These are phyloP conservation scores for Eustalomyia histrio DNA, from an alignment of 2,888 invertebrate species.

Conservation along the genomic window DNA sequence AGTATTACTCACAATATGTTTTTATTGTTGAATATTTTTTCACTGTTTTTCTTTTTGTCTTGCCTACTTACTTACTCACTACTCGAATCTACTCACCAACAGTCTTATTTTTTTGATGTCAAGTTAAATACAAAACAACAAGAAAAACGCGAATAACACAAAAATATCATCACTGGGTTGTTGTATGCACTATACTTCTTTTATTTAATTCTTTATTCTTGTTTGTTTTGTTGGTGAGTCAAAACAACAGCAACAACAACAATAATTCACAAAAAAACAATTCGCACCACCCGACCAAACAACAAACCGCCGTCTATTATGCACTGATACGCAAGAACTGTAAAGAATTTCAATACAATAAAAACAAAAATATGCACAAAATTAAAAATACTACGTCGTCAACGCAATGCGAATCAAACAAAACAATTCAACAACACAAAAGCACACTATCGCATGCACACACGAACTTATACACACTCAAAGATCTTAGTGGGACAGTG, in stretches of 20 bases:
- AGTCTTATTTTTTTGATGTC: constrained; percentile 28
- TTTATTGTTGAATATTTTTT: background rate
- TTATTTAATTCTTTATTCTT: constrained; percentile 36
- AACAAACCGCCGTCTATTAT: constrained; percentile 45
- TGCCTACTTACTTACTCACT: constrained; percentile 38
- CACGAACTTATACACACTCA: background rate
- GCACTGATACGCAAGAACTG: constrained; percentile 60
- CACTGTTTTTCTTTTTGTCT: constrained; percentile 38
- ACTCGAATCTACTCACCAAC: constrained; percentile 16
- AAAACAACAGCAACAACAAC: constrained; percentile 31
- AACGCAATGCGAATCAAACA: constrained; percentile 60
- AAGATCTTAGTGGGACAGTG: constrained; percentile 47
- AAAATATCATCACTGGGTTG: constrained; percentile 18
- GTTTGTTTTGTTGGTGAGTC: constrained; percentile 36
- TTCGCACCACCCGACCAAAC: constrained; percentile 35
- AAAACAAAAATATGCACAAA: constrained; percentile 51
- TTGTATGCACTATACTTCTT: constrained; percentile 20
- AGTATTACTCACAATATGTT: constrained; percentile 25
- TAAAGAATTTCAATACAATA: constrained; percentile 52
- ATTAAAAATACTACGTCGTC: constrained; percentile 57
- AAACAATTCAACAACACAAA: constrained; percentile 36
- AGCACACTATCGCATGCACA: background rate
- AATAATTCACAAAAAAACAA: constrained; percentile 19
- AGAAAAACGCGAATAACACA: constrained; percentile 13
- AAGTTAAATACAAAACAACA: constrained; percentile 27